Evolutionary conservation across 53 echinoderm and acorn worm genomes (phyloP), one percentile per base, ranked within the genome.

Genomic region (Holothuria leucospilota): DNA sequence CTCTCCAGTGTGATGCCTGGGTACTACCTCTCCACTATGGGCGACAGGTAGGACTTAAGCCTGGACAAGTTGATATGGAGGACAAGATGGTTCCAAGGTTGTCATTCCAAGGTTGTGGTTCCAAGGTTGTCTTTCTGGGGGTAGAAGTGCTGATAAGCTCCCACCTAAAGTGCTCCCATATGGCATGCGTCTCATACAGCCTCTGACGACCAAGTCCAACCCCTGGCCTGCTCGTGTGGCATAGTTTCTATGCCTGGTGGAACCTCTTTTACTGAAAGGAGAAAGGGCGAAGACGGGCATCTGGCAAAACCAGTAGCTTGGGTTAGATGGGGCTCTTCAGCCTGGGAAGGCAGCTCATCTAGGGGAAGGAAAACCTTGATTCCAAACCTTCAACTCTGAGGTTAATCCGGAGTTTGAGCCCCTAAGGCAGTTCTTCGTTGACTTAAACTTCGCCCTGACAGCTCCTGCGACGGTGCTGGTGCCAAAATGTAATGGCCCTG

Each of bases 391-490:
- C 29, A 84, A 89, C 34, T 3, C 34, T 34, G 34, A 34, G 34
- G 3, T 2, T 2, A 34, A 34, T 69, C 88, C 88, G 25, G 71
- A 71, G 89, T 71, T 40, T 70, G 51, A 89, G 84, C 63, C 77
- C 64, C 89, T 74, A 77, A 89, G 84, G 89, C 84, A 64, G 75
- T 77, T 74, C 41, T 75, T 49, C 26, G 77, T 64, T 89, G 89
- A 63, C 21, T 63, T 63, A 59, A 89, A 84, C 66, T 8, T 89
- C 89, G 63, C 63, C 72, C 63, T 39, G 84, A 84, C 74, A 84
- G 63, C 72, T 89, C 66, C 89, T 89, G 77, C 75, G 84, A 74
- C 77, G 51, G 23, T 75, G 64, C 59, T 90, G 86, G 90, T 86
- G 81, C 90, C 86, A 68, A 90, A 86, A 66, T 87, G 69, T 81